These are phyloP conservation scores for Mormyrus hasselquistii DNA, from an alignment of 2,797 vertebrate species.

Conservation along the genomic window DNA sequence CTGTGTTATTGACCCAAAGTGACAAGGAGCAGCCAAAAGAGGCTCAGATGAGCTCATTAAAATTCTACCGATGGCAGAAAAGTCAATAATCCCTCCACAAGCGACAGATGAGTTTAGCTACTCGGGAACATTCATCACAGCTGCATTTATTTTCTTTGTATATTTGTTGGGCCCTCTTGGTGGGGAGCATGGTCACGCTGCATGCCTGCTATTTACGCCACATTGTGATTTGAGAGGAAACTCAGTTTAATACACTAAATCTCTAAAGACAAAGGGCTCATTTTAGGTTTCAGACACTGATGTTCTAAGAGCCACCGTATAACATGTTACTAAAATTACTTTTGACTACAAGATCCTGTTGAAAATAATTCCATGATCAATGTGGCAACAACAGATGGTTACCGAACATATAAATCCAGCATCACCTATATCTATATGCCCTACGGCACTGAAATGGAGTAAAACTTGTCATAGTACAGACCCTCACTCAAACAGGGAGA, in stretches of 20 bases:
- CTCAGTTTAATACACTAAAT: background rate
- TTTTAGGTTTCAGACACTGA: background rate
- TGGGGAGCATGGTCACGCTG: background rate
- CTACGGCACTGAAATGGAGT: background rate
- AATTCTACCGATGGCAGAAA: slow-evolving; percentile 74
- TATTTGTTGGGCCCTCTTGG: background rate
- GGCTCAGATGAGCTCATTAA: slow-evolving; percentile 78
- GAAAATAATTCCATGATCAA: background rate
- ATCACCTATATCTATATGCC: background rate
- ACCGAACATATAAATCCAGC: background rate
- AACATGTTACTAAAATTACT: background rate
- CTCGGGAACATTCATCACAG: slow-evolving; percentile 68
- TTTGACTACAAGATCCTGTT: background rate
- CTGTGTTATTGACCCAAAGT: slow-evolving; percentile 78
- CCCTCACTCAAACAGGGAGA: background rate
- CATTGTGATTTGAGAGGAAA: background rate
- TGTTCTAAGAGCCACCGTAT: background rate
- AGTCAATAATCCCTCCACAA: slow-evolving; percentile 80
- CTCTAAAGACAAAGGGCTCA: background rate
- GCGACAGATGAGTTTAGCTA: slow-evolving; percentile 68
- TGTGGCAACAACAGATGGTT: background rate
- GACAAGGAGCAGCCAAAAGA: slow-evolving; percentile 64
- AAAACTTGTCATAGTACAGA: background rate
- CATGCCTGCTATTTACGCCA: background rate
- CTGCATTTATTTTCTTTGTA: slow-evolving; percentile 10